Percentiles rank a stretch among this genome's conserved stretches.
These are phyloP conservation scores for Oreotrochilus melanogaster DNA, from an alignment of 2,113 vertebrate genomes.

Conservation along the genomic window DNA sequence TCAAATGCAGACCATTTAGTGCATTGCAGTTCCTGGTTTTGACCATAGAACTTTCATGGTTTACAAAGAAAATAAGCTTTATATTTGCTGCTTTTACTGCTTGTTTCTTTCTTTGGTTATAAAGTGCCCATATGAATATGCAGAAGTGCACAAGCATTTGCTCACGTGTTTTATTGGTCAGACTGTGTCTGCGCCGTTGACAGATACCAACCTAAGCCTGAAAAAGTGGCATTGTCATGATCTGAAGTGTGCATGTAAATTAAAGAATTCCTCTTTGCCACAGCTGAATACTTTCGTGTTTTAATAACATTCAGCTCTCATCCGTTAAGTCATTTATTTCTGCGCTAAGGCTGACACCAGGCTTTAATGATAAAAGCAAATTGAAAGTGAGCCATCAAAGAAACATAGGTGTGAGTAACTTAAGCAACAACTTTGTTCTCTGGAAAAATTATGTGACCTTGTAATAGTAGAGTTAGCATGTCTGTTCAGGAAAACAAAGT, in stretches of 20 bases:
- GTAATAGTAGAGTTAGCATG: neutral
- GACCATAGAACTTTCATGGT: neutral
- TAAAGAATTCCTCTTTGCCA: neutral
- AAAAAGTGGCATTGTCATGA: neutral
- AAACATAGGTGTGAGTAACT: neutral
- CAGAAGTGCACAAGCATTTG: neutral
- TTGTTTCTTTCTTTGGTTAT: neutral
- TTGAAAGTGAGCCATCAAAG: neutral
- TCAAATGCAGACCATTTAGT: neutral
- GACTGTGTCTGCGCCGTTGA: neutral
- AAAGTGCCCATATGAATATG: neutral
- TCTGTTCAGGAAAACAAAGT: neutral
- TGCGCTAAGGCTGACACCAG: neutral
- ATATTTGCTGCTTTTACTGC: neutral
- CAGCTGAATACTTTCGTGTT: neutral
- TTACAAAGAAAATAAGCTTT: neutral
- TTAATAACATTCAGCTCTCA: neutral
- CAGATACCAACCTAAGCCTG: neutral
- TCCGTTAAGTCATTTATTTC: neutral
- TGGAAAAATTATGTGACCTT: neutral
- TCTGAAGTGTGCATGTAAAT: neutral
- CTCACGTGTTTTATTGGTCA: neutral
- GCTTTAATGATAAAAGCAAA: neutral
- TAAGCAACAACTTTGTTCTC: neutral
- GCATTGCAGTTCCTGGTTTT: neutral